Percentiles rank a stretch among this genome's conserved stretches.
These are phyloP conservation scores for Tryphoninae sp. DNA, from an alignment of 2,888 invertebrate genomes.

Conservation along the genomic window DNA sequence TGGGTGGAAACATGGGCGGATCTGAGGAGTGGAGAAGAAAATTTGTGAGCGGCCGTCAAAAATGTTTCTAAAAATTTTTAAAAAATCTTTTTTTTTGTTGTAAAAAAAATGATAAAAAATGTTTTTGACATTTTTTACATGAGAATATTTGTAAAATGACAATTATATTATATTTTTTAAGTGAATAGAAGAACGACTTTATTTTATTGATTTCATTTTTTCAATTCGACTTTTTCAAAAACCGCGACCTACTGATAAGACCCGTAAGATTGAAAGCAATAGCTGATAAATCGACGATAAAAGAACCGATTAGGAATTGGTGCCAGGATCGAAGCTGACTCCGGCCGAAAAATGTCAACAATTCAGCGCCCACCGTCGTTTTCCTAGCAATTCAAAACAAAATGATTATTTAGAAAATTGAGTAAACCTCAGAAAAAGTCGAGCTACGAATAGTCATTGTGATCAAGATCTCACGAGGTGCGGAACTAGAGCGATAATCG, in stretches of 20 bases:
- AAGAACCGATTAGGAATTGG: slow-evolving; percentile 13
- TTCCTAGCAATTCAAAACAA: slow-evolving; percentile 31
- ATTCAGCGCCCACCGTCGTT: neutral
- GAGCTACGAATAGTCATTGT: slow-evolving; percentile 12
- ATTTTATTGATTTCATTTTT: no score
- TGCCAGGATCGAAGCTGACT: neutral
- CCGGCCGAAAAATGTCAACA: slow-evolving; percentile 5
- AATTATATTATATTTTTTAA: no score
- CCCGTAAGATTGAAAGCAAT: slow-evolving; percentile 1
- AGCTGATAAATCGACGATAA: slow-evolving; percentile 25
- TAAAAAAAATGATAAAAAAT: no score
- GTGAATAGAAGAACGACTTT: no score
- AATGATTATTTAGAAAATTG: slow-evolving; percentile 23
- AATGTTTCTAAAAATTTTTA: no score
- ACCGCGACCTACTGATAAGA: neutral
- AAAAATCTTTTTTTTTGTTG: no score
- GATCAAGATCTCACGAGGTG: slow-evolving; percentile 2
- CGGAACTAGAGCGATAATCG: neutral
- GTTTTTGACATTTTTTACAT: no score
- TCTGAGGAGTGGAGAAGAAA: no score
- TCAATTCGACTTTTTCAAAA: neutral
- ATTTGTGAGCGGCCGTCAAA: no score
- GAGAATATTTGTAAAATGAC: no score
- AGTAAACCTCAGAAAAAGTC: neutral
- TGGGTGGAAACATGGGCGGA: no score